Conservation (phyloP, 2,888 invertebrate genomes). For the Hypselothyrea guttata region DNA sequence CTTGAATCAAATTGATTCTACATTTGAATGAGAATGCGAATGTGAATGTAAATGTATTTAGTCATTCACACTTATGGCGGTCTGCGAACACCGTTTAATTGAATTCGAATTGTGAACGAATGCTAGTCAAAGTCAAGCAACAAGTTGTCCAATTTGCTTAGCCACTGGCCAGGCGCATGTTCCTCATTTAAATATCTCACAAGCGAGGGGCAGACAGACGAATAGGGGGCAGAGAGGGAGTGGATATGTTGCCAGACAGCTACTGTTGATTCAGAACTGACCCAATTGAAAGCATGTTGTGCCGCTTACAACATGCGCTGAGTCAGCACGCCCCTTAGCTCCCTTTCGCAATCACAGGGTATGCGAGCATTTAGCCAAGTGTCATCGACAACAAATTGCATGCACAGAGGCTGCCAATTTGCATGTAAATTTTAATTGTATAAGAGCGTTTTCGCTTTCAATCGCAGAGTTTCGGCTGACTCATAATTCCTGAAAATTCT, state of each 20-base stretch:
- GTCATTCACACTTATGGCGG: conserved; percentile 22
- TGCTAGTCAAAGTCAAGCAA: conserved; percentile 54
- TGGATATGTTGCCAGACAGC: conserved; percentile 4
- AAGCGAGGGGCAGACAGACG: conserved; percentile 12
- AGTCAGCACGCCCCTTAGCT: conserved; percentile 38
- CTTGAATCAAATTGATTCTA: conserved; percentile 11
- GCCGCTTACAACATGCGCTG: conserved; percentile 47
- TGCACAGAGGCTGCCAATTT: conserved; percentile 34
- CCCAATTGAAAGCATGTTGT: conserved; percentile 58
- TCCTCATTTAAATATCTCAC: conserved; percentile 72
- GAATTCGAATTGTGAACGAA: conserved; percentile 40
- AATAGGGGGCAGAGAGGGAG: background rate
- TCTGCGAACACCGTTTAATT: conserved; percentile 19
- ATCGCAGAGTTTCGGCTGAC: conserved; percentile 20
- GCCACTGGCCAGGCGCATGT: conserved; percentile 49
- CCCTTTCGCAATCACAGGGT: conserved; percentile 1
- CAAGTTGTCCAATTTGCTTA: conserved; percentile 57
- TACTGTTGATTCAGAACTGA: conserved; percentile 48
- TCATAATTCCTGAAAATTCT: conserved; percentile 26
- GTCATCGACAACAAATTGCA: conserved; percentile 44
- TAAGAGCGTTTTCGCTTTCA: conserved; percentile 51
- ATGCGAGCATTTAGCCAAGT: conserved; percentile 51
- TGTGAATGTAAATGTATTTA: no score
- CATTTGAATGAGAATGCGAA: background rate
- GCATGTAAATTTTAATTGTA: conserved; percentile 48